Base-by-base conservation (phyloP, 2,797 vertebrate genomes). In the Amblyopsis hoosieri region DNA sequence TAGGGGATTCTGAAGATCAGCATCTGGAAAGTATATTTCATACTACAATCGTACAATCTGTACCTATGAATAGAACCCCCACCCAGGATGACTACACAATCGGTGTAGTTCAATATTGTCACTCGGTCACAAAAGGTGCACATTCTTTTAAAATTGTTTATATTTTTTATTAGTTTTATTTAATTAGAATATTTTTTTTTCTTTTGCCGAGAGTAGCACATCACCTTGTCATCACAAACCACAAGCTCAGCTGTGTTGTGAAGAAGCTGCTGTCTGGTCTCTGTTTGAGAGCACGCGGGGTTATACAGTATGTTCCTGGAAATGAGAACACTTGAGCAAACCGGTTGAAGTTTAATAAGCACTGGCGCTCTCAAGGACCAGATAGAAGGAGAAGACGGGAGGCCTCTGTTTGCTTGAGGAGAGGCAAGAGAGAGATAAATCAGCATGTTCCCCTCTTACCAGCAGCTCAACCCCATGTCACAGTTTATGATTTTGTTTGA, bases 401-500 rank as follows among this genome's bases (percentile, higher is more conserved):
- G 65, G 70, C 72, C 73, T 81, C 65, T 66, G 55, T 57, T 58
- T 78, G 48, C 62, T 83, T 81, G 70, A 79, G 75, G 67, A 65
- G 68, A 83, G 70, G 42, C 69, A n/a, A 60, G 54, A 66, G 66
- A 71, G 73, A 58, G 66, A 71, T 74, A 64, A 58, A 79, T 83
- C 68, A 69, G 29, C 4, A 12, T 57, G 58, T 8, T 29, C 54
- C 45, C 47, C n/a, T 57, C 49, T 70, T 65, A 54, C 65, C 69
- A 66, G 54, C 53, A 52, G 57, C 61, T 64, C 19, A 59, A 46
- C 68, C 56, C 67, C 58, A n/a, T 50, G 10, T 8, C 23, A 65
- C 63, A 70, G 78, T 71, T 19, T 79, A 80, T 82, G 73, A 80
- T 84, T 85, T 76, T 83, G 65, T 75, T 78, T 65, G 62, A 66